phyloP scores from a whole-genome alignment of 2,888 invertebrate genomes.

The Hydrotaea cyrtoneurina region DNA sequence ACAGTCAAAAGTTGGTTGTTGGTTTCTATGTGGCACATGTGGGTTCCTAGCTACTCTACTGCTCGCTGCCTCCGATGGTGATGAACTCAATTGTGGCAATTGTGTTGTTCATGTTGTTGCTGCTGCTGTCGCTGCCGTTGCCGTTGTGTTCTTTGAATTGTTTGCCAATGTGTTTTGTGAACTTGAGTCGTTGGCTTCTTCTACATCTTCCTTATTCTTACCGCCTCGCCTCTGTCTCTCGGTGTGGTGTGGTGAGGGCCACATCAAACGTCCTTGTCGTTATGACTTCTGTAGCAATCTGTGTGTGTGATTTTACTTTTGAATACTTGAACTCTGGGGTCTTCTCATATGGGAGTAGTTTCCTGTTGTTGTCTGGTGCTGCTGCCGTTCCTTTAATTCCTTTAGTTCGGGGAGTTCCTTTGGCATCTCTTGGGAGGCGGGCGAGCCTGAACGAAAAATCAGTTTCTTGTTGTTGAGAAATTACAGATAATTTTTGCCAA shows the following conservation, averaged over 20 bases:
- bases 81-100: conserved; percentile 67
- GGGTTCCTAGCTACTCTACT: neutral
- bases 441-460: conserved; percentile 40
- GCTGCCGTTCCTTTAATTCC: conserved; percentile 40
- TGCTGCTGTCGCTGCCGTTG: conserved; percentile 40
- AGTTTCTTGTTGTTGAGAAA: conserved; percentile 72
- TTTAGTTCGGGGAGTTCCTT: conserved; percentile 55
- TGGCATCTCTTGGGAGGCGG: conserved; percentile 57
- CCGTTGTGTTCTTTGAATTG: conserved; percentile 56
- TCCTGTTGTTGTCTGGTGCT: conserved; percentile 5
- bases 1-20: neutral
- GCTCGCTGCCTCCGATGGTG: conserved; percentile 32
- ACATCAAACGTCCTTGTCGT: conserved; percentile 62
- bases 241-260: neutral
- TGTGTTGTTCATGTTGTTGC: conserved; percentile 44
- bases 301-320: conserved; percentile 18
- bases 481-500: conserved; percentile 76
- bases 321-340: conserved; percentile 24
- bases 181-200: conserved; percentile 59
- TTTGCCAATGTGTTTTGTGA: conserved; percentile 68
- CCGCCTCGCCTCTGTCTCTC: conserved; percentile 10
- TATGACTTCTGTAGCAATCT: conserved; percentile 33
- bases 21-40: neutral
- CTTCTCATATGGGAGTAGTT: conserved; percentile 57
- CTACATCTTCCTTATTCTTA: conserved; percentile 59